These are phyloP conservation scores for Salvelinus namaycush DNA, from an alignment of 2,113 vertebrate species.

Conservation along the genomic window DNA sequence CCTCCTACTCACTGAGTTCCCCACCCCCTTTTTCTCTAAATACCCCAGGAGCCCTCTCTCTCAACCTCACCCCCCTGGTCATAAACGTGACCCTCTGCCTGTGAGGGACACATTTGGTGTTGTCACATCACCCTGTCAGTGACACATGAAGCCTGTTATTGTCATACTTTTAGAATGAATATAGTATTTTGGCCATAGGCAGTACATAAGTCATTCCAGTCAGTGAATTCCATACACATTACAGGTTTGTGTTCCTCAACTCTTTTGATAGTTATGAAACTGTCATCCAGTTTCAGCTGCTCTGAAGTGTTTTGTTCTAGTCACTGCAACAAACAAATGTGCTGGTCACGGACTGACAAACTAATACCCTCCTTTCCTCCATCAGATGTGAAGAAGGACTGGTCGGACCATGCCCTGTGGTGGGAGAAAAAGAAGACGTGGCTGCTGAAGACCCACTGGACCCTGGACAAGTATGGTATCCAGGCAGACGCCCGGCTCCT, in stretches of 20 bases:
- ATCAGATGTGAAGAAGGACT: conserved; percentile 97
- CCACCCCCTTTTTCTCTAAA: conserved; percentile 15
- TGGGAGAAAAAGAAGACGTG: conserved; percentile 99
- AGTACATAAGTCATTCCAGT: too few relatives aligned
- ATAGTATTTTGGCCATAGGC: too few relatives aligned
- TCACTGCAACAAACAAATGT: neutral
- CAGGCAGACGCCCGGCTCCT: conserved; percentile 95
- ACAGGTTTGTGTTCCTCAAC: too few relatives aligned
- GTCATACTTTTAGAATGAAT: neutral
- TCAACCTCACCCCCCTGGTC: neutral
- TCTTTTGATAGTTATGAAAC: too few relatives aligned
- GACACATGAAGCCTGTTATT: neutral
- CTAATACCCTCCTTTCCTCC: neutral
- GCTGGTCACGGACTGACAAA: neutral
- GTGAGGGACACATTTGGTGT: too few relatives aligned
- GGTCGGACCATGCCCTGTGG: conserved; percentile 98
- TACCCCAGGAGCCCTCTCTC: neutral
- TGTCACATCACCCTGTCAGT: conserved; percentile 1
- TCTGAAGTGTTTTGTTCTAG: too few relatives aligned
- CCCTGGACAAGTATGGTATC: conserved; percentile 97
- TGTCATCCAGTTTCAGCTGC: too few relatives aligned
- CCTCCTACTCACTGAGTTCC: neutral
- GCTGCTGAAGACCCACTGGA: conserved; percentile 98
- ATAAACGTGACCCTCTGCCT: too few relatives aligned
- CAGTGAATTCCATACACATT: too few relatives aligned